Evolutionary conservation across 2,888 invertebrate genomes (phyloP), one percentile per base, ranked within the genome.

Genomic region (Thecophora atra): DNA sequence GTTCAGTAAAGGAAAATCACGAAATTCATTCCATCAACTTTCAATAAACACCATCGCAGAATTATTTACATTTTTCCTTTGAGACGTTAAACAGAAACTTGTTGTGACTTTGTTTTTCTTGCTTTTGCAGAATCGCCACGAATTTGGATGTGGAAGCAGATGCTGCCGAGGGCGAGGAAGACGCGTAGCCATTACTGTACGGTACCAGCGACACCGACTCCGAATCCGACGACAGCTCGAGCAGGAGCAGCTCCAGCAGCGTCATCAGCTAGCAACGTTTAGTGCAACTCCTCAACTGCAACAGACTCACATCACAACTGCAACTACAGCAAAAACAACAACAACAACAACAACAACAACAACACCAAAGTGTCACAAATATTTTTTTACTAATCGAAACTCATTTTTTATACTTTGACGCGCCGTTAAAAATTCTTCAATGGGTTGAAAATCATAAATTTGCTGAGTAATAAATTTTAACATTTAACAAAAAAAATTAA

Each of bases 141-240:
- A 81, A 81, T 65, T 70, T 68, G 64, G 84, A 83, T 72, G 74
- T 77, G 15, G 83, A 84, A 76, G 79, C 72, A 47, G 75, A 76
- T 63, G 74, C 74, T 1, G 81, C 80, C 15, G 72, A 77, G 7
- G 81, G 77, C 70, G 84, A n/a, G n/a, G n/a, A 81, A 72, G 85
- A 86, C 72, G 86, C 85, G 83, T 86, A 86, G 86, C 86, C 86
- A 84, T 81, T 86, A 86, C 82, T 86, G 81, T 79, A 79, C 74
- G 83, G 80, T 81, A 82, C 82, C 81, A 85, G 79, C 74, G 83
- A 80, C 81, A 82, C 82, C 81, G 85, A 86, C 79, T 83, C 83
- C 78, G 85, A 84, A 76, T 83, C 79, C 76, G 83, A 84, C 76
- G 83, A 84, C 60, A 79, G 72, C 72, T n/a, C n/a, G n/a, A 78